A percentile compares a stretch with the other conserved stretches of the same genome.
phyloP scores from a whole-genome alignment of 2,797 vertebrate species.

The Pampus argenteus region DNA sequence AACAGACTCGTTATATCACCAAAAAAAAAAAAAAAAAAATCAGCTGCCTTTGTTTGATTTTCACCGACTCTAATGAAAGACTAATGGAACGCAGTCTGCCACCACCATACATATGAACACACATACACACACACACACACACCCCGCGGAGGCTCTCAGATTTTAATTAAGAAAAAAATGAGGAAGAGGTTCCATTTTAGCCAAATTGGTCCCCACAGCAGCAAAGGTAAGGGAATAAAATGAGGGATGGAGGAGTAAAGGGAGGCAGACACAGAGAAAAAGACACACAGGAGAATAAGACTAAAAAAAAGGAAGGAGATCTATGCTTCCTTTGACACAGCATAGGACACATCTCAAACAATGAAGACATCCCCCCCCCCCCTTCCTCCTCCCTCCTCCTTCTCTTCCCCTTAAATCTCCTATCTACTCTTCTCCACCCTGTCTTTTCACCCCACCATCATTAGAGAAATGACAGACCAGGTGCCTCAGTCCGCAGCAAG shows the following conservation, averaged over 20 bases:
- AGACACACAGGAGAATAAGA: conserved; percentile 71
- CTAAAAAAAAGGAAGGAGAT: conserved; percentile 55
- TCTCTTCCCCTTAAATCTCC: conserved; percentile 53
- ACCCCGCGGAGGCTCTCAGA: conserved; percentile 81
- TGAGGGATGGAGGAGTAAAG: conserved; percentile 74
- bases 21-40: conserved; percentile 36
- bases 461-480: conserved; percentile 78
- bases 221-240: conserved; percentile 80
- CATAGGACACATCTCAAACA: conserved; percentile 76
- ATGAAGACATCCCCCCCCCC: conserved; percentile 59
- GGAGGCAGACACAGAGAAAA: conserved; percentile 70
- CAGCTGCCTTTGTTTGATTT: conserved; percentile 82
- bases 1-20: conserved; percentile 40
- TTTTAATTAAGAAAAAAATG: conserved; percentile 91
- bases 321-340: conserved; percentile 69
- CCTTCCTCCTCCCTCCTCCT: conserved; percentile 3
- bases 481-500: conserved; percentile 59
- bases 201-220: conserved; percentile 87
- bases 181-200: conserved; percentile 88
- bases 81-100: conserved; percentile 82
- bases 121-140: conserved; percentile 46
- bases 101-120: conserved; percentile 64
- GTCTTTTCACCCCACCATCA: conserved; percentile 58
- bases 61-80: conserved; percentile 77
- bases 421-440: conserved; percentile 44